phyloP scores from a whole-genome alignment of 2,888 invertebrate species.

The Acanthosepion esculentum region DNA sequence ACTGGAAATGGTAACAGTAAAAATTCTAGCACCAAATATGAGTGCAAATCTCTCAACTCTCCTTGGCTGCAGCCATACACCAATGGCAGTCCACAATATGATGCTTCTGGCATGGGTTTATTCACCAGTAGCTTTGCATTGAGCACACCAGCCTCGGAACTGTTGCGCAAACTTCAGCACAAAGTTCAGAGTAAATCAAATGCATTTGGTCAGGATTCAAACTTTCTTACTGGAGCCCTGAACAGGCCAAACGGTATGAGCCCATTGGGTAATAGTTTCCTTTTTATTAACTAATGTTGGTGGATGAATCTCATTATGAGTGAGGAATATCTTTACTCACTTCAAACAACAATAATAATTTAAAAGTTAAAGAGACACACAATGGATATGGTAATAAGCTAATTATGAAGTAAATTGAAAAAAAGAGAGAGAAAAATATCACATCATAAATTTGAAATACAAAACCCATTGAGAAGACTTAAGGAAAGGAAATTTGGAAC shows the following conservation, averaged over 20 bases:
- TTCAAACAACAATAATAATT: not conserved
- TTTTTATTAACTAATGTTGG: slow-evolving; percentile 41
- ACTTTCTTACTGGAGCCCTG: slow-evolving; percentile 48
- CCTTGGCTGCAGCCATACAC: slow-evolving; percentile 64
- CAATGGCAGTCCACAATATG: slow-evolving; percentile 58
- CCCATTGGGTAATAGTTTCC: slow-evolving; percentile 44
- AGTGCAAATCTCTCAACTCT: slow-evolving; percentile 43
- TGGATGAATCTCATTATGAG: not conserved
- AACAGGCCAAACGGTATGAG: slow-evolving; percentile 46
- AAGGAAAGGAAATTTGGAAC: not conserved
- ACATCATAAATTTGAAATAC: not conserved
- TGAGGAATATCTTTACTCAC: not conserved
- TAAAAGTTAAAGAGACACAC: slow-evolving; percentile 3
- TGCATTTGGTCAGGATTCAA: slow-evolving; percentile 52
- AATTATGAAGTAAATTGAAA: not conserved
- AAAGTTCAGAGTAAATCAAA: slow-evolving; percentile 72
- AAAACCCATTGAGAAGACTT: not conserved
- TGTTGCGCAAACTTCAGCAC: slow-evolving; percentile 73
- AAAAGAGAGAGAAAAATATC: not conserved
- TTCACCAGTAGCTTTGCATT: slow-evolving; percentile 66
- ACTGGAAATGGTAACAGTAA: slow-evolving; percentile 33
- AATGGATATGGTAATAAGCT: not conserved
- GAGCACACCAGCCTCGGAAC: slow-evolving; percentile 73
- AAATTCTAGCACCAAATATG: not conserved
- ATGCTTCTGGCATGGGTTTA: slow-evolving; percentile 56